phyloP scores from a whole-genome alignment of 1,140 invertebrate species.

The Gryon sp. region DNA sequence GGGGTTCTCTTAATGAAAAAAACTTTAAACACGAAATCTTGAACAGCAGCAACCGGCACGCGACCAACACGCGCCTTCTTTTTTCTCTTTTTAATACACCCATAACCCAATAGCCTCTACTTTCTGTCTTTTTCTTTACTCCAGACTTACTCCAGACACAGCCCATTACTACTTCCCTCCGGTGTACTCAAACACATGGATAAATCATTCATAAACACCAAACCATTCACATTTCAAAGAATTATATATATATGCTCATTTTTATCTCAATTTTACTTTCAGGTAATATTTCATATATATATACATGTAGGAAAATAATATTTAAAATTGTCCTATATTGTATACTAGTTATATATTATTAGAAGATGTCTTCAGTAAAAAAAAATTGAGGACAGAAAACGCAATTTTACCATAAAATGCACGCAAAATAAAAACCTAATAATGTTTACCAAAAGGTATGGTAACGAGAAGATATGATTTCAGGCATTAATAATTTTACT shows the following conservation, averaged over 20 bases:
- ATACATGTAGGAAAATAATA: too few relatives aligned
- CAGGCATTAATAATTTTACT: too few relatives aligned
- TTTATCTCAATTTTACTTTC: too few relatives aligned
- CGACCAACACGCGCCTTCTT: conserved; percentile 66
- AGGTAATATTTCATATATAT: too few relatives aligned
- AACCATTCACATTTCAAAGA: conserved; percentile 51
- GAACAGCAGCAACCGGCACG: conserved; percentile 70
- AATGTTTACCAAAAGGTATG: too few relatives aligned
- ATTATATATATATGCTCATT: conserved; percentile 22
- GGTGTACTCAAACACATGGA: conserved; percentile 29
- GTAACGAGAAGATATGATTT: too few relatives aligned
- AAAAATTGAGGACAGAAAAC: too few relatives aligned
- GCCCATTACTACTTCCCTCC: conserved; percentile 54
- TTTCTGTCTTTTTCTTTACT: conserved; percentile 42
- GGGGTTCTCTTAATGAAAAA: conserved; percentile 17
- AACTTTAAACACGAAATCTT: conserved; percentile 27
- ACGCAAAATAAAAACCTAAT: too few relatives aligned
- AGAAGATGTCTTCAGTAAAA: too few relatives aligned
- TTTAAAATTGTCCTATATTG: too few relatives aligned
- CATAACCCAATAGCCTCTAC: conserved; percentile 17
- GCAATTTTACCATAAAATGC: too few relatives aligned
- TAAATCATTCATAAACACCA: conserved; percentile 42
- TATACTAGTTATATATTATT: too few relatives aligned
- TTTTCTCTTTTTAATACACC: conserved; percentile 62
- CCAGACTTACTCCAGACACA: conserved; percentile 56